Conservation (phyloP, 2,113 vertebrate genomes). For the Apistogramma diplotaenia region DNA sequence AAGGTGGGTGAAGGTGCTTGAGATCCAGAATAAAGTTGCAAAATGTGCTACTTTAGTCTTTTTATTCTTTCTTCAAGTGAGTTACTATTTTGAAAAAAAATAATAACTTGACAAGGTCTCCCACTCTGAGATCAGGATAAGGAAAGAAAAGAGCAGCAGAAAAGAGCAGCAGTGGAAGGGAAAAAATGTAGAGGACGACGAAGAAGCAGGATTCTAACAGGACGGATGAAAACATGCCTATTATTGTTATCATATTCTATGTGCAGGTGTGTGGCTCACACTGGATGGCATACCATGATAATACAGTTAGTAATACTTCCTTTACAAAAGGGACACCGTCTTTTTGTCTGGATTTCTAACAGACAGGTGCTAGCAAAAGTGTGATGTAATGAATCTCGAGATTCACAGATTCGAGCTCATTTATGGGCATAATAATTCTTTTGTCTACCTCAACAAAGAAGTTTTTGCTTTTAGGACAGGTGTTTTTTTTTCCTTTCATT, state of each 20-base stretch:
- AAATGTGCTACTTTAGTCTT: not conserved
- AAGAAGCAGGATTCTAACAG: not conserved
- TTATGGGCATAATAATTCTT: not conserved
- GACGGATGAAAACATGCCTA: not conserved
- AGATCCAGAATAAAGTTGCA: not conserved
- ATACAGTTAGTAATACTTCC: not conserved
- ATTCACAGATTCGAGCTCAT: not conserved
- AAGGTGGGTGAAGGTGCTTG: not conserved
- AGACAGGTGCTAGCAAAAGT: not conserved
- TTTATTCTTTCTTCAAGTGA: not conserved
- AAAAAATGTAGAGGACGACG: not conserved
- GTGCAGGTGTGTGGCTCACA: not conserved
- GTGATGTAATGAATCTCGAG: not conserved
- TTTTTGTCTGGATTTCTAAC: not conserved
- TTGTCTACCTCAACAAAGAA: not conserved
- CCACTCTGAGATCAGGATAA: constrained; percentile 4
- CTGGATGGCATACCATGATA: not conserved
- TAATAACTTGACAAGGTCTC: constrained; percentile 45
- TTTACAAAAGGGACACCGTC: not conserved
- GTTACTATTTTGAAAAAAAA: constrained; percentile 15
- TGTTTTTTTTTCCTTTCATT: not conserved
- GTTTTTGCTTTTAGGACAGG: not conserved
- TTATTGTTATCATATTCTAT: not conserved
- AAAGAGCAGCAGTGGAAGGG: not conserved
- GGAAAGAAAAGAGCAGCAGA: constrained; percentile 20